Evolutionary conservation across 92 coral and sea anemone species (phyloP), one percentile per base, ranked within the genome.

Genomic region (Siderastrea radians): DNA sequence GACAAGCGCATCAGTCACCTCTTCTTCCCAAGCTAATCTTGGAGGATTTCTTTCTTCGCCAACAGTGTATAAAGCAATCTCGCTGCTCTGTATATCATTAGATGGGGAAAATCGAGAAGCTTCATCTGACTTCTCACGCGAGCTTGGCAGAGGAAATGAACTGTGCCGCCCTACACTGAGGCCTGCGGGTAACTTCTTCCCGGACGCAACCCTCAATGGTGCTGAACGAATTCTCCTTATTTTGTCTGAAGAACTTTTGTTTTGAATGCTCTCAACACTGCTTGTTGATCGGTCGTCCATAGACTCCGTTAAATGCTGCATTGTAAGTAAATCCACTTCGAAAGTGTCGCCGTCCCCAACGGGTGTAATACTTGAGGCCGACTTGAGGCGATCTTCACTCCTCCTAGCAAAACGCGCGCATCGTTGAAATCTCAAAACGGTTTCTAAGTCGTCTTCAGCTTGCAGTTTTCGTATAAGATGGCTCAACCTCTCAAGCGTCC

Each of bases 401-500:
- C 81, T 64, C 49, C 66, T 51, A 4, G 87, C 81, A 26, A 58
- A 84, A 10, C 80, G 87, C 4, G 80, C 65, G 44, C 80, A 84
- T 14, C 79, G 81, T 15, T 84, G 80, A 44, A 72, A 84, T 61
- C 58, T 72, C 62, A 10, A 13, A 7, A 60, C 43, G 51, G 61
- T 73, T 84, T 73, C 62, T 46, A 84, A 13, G 52, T 89, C 86
- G n/a, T 92, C 91, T 13, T 61, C 84, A 1, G 83, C 78, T 55
- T 75, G 89, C 69, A 93, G 67, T 13, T 63, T 54, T 64, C 91
- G 84, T 58, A 90, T 72, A 5, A 86, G 64, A 7, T 72, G 79
- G 49, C 77, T 54, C 79, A 93, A 46, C 53, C 88, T 82, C n/a
- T 86, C 63, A 2, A 93, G 86, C 45, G 75, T 90, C 49, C 65